A percentile compares a stretch with the other conserved stretches of the same genome.
Evolutionary conservation across 2,888 invertebrate genomes (phyloP).

Genomic region (Aplocera efformata): DNA sequence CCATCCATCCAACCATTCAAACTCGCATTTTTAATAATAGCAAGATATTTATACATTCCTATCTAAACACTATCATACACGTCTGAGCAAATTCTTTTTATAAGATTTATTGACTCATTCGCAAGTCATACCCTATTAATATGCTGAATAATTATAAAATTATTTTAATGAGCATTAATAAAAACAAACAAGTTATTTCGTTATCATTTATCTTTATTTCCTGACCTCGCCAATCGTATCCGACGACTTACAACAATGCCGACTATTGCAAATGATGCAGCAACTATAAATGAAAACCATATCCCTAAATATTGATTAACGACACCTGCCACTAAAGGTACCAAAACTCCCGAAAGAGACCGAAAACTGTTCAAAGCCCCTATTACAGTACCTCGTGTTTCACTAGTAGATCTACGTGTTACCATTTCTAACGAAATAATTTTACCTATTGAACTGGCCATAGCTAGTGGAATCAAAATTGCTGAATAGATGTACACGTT

Average conservation of each 20-base stretch:
- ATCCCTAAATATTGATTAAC: conserved; percentile 68
- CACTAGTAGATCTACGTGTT: conserved; percentile 60
- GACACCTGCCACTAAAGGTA: conserved; percentile 75
- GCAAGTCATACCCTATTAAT: too few species aligned
- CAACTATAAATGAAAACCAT: conserved; percentile 49
- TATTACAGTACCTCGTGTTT: conserved; percentile 75
- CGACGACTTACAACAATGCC: conserved; percentile 51
- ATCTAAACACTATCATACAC: too few species aligned
- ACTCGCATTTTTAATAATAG: too few species aligned
- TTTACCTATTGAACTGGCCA: conserved; percentile 65
- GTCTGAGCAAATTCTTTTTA: too few species aligned
- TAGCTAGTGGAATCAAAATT: conserved; percentile 67
- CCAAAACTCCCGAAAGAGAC: conserved; percentile 76
- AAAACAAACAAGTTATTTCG: too few species aligned
- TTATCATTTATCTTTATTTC: conserved; percentile 31
- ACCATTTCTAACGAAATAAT: conserved; percentile 72
- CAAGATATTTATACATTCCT: too few species aligned
- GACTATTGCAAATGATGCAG: conserved; percentile 45
- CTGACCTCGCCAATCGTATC: conserved; percentile 28
- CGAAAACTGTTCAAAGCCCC: conserved; percentile 80
- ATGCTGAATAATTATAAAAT: too few species aligned
- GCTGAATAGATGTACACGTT: conserved; percentile 55
- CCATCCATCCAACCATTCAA: too few species aligned
- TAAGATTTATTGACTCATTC: too few species aligned
- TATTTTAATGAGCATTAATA: too few species aligned